Base-by-base conservation (phyloP, 2,888 invertebrate species). In the Heliconius erato region DNA sequence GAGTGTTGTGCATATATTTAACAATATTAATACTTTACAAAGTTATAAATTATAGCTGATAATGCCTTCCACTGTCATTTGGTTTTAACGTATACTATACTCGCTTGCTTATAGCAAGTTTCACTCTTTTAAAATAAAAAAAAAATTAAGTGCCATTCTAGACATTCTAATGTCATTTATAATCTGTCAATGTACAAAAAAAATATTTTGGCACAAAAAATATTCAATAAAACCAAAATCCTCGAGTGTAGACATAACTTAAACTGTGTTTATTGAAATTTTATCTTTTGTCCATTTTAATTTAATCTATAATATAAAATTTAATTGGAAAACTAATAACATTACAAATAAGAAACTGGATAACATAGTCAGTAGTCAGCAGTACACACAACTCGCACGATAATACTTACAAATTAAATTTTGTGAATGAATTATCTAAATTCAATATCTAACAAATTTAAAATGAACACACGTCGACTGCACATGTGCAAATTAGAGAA, bases 401-500 rank as follows among this genome's bases (percentile, higher is more conserved):
- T 35, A 35, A 63, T 40, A 40, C 59, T 63, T 76, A 76, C 5
- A 76, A 76, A 26, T 59, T 59, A 14, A 40, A 40, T 76, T 63
- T 63, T 76, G 23, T 76, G 11, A 40, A 76, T 76, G 9, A 54
- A 74, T 63, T n/a, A 74, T 16, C 23, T 40, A 59, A 35, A 83
- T 79, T 32, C 72, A 78, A 11, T 59, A 44, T 63, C n/a, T 81
- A 84, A 79, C 77, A 84, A 82, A 85, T 77, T 81, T 87, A 90
- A 91, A 90, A 90, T 92, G 92, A 94, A 94, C 94, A 94, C 94
- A 89, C 91, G 91, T 92, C 91, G 90, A 90, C 91, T 93, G 92
- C 92, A 92, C 92, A 93, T 93, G 92, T 93, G 93, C 91, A 88
- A 87, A 86, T 40, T 88, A 84, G 84, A 81, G 78, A 87, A 89